Evolutionary conservation across 2,113 vertebrate species (phyloP).

Genomic region (Psilopsiagon aurifrons): DNA sequence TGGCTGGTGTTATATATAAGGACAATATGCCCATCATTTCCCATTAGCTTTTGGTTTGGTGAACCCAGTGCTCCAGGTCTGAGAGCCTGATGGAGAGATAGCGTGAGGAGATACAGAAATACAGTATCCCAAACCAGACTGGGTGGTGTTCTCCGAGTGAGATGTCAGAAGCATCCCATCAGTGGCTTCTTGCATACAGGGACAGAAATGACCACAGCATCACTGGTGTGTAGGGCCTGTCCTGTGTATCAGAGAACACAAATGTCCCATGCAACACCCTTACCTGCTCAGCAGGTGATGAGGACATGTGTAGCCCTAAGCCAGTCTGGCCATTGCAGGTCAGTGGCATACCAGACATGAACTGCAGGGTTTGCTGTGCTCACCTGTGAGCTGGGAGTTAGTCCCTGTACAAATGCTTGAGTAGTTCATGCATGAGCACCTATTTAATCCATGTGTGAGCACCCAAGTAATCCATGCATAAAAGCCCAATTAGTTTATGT

Average conservation of each 20-base stretch:
- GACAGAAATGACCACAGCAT: neutral
- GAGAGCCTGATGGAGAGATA: neutral
- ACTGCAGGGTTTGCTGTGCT: neutral
- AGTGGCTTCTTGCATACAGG: neutral
- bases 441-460: neutral
- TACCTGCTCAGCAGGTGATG: neutral
- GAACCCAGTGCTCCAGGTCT: neutral
- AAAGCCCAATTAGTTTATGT: neutral
- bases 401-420: neutral
- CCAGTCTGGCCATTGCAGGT: neutral
- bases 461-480: neutral
- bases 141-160: neutral
- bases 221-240: neutral
- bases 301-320: neutral
- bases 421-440: neutral
- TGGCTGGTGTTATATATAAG: accelerated
- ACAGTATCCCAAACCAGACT: neutral
- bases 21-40: accelerated
- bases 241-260: neutral
- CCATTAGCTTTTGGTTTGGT: neutral
- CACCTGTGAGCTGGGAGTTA: neutral
- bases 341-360: accelerated
- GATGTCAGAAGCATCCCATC: neutral
- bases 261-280: neutral
- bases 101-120: neutral